These are phyloP conservation scores for Campylomormyrus numenius DNA, from an alignment of 2,113 vertebrate genomes.

Conservation along the genomic window DNA sequence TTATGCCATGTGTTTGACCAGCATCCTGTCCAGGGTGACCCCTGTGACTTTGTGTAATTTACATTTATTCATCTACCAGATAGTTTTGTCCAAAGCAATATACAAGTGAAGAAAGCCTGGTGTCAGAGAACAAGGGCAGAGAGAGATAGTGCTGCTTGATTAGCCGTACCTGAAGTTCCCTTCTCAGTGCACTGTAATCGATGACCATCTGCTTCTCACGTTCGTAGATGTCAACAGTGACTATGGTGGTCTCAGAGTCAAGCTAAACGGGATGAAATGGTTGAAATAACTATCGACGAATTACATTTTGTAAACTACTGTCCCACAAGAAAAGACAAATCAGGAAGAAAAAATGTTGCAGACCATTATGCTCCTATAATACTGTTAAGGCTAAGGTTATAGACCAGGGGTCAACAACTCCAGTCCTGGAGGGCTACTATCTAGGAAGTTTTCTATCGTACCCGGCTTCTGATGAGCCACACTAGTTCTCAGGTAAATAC, in stretches of 20 bases:
- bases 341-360: not conserved
- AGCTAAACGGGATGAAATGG: conserved; percentile 54
- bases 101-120: not conserved
- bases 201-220: conserved; percentile 71
- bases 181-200: conserved; percentile 69
- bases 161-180: conserved; percentile 60
- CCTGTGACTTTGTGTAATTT: not conserved
- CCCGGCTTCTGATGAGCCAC: too few relatives aligned
- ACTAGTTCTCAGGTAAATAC: too few relatives aligned
- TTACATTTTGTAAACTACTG: not conserved
- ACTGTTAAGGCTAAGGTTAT: not conserved
- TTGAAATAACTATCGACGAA: not conserved
- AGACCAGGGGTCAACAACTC: not conserved
- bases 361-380: not conserved
- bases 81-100: not conserved
- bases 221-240: conserved; percentile 64
- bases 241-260: conserved; percentile 58
- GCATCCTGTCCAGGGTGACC: not conserved
- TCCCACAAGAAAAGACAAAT: not conserved
- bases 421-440: too few relatives aligned
- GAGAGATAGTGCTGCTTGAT: not conserved
- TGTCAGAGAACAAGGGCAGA: not conserved
- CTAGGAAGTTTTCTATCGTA: too few relatives aligned
- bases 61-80: not conserved
- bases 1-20: not conserved